Evolutionary conservation across 1,140 invertebrate genomes (phyloP).

Genomic region (Berghia stephanieae): DNA sequence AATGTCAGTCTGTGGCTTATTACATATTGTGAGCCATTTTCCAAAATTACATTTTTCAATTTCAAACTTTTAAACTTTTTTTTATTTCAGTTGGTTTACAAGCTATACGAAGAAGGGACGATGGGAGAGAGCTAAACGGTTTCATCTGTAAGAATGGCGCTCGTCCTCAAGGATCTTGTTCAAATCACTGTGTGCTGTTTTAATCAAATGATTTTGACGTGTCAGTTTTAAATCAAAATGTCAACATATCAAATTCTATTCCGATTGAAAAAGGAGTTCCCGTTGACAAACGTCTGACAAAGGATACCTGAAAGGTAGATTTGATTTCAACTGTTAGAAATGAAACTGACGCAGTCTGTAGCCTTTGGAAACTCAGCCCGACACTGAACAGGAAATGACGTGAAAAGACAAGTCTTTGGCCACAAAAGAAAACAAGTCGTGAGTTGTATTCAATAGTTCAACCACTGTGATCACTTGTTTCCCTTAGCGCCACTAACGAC

Average conservation of each 20-base stretch:
- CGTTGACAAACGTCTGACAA: too few relatives aligned
- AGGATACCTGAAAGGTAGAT: too few relatives aligned
- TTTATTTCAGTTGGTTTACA: constrained; percentile 56
- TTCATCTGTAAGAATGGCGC: not conserved
- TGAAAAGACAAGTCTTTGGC: too few relatives aligned
- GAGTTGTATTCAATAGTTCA: too few relatives aligned
- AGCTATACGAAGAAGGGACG: constrained; percentile 55
- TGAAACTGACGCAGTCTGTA: too few relatives aligned
- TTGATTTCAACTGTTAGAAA: too few relatives aligned
- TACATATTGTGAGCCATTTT: not conserved
- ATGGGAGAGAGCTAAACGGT: constrained; percentile 34
- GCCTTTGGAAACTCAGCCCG: too few relatives aligned
- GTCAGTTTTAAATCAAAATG: not conserved
- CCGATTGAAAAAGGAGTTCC: not conserved
- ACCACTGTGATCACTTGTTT: too few relatives aligned
- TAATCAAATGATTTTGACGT: not conserved
- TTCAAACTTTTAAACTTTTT: too few relatives aligned
- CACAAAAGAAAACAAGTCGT: too few relatives aligned
- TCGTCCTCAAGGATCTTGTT: not conserved
- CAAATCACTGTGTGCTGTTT: not conserved
- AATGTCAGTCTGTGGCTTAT: not conserved
- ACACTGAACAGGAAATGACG: too few relatives aligned
- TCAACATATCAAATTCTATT: not conserved
- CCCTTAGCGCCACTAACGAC: too few relatives aligned
- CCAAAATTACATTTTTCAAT: not conserved